Conservation (phyloP, 2,797 vertebrate genomes). For the Sylvilagus floridanus region DNA sequence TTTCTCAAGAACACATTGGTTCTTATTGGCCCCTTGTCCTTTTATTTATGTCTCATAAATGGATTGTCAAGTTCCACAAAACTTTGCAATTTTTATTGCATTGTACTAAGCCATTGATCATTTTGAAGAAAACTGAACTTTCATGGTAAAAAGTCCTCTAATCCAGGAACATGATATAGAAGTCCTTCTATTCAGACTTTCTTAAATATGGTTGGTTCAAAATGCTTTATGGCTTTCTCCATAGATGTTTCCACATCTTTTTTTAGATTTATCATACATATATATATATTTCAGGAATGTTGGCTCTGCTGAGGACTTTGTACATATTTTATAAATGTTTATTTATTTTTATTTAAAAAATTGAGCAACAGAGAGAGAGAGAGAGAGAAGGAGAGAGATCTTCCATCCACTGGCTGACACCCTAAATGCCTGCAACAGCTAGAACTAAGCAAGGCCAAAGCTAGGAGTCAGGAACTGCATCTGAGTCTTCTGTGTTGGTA, state of each 20-base stretch:
- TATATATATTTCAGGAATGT: too few relatives aligned
- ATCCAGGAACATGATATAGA: background rate
- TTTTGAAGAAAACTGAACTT: background rate
- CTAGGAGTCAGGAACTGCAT: too few relatives aligned
- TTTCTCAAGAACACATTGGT: background rate
- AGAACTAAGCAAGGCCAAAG: too few relatives aligned
- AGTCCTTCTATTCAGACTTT: background rate
- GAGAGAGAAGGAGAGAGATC: too few relatives aligned
- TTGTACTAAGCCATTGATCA: background rate
- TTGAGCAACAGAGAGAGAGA: too few relatives aligned
- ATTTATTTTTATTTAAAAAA: too few relatives aligned
- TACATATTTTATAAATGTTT: too few relatives aligned
- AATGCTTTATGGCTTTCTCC: background rate
- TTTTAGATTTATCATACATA: background rate
- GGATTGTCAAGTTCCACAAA: background rate
- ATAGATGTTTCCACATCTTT: background rate
- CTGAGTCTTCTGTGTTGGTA: too few relatives aligned
- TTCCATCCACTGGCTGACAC: too few relatives aligned
- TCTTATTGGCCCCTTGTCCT: background rate
- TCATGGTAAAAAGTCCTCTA: background rate
- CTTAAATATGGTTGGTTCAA: background rate
- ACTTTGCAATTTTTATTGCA: background rate
- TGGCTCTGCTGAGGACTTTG: too few relatives aligned
- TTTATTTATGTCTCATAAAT: background rate
- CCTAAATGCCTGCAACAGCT: too few relatives aligned